Conservation (phyloP, 1,140 invertebrate species). For the Pararge aegeria region DNA sequence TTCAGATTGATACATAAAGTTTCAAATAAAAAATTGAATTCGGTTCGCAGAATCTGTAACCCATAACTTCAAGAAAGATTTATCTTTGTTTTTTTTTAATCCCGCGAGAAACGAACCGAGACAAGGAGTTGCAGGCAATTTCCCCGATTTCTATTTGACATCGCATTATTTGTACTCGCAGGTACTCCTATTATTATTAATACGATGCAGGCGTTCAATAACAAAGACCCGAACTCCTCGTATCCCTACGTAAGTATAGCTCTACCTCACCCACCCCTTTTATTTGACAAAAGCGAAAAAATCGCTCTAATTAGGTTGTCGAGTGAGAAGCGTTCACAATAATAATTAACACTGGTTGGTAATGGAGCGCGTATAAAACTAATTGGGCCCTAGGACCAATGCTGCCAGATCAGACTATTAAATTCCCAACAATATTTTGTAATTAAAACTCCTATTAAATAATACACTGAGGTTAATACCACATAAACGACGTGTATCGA, state of each 20-base stretch:
- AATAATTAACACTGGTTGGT: conserved; percentile 75
- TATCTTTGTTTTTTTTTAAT: too few relatives aligned
- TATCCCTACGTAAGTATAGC: not conserved
- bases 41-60: too few relatives aligned
- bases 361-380: conserved; percentile 76
- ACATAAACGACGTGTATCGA: too few relatives aligned
- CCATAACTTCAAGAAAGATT: too few relatives aligned
- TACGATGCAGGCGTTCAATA: not conserved
- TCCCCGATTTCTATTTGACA: too few relatives aligned
- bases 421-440: not conserved
- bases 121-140: too few relatives aligned
- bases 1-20: too few relatives aligned
- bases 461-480: too few relatives aligned
- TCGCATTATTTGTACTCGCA: too few relatives aligned
- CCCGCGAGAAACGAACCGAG: too few relatives aligned
- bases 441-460: not conserved
- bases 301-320: conserved; percentile 71
- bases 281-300: conserved; percentile 46
- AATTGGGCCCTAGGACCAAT: conserved; percentile 64
- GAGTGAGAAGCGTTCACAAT: conserved; percentile 70
- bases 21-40: too few relatives aligned
- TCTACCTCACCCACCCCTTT: conserved; percentile 4
- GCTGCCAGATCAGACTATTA: conserved; percentile 14
- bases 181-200: too few relatives aligned
- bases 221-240: not conserved